Conservation (phyloP, 2,797 vertebrate genomes). For the Echeneis naucrates region DNA sequence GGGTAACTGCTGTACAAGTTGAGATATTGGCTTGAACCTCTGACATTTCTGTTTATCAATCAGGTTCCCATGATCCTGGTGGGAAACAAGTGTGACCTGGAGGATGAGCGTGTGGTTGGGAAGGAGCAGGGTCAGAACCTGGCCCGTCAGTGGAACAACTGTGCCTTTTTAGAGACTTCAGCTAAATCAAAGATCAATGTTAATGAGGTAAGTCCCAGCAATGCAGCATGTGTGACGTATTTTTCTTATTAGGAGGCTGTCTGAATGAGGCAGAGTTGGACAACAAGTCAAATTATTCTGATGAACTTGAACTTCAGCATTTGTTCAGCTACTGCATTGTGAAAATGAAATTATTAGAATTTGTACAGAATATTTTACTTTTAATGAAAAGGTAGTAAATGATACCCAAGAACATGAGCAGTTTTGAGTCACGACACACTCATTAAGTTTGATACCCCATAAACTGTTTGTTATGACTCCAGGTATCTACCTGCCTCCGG, state of each 20-base stretch:
- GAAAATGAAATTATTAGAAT: neutral
- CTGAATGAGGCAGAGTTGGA: neutral
- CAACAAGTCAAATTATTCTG: neutral
- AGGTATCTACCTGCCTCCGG: neutral
- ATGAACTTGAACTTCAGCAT: neutral
- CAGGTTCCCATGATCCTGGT: constrained; percentile 99
- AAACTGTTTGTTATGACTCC: neutral
- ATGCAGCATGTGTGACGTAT: neutral
- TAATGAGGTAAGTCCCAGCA: constrained; percentile 89
- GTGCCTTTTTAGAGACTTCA: constrained; percentile 99
- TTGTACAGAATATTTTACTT: neutral
- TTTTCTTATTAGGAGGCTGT: neutral
- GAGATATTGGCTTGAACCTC: neutral
- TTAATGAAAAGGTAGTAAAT: neutral
- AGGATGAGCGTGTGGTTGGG: constrained; percentile 97
- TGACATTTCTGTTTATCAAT: neutral
- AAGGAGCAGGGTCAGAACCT: constrained; percentile 99
- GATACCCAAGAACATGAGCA: neutral
- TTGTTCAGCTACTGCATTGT: neutral
- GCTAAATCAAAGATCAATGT: constrained; percentile 99
- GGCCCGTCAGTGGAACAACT: constrained; percentile 99
- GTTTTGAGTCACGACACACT: neutral
- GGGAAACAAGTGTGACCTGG: constrained; percentile 99
- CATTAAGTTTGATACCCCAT: neutral
- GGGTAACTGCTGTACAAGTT: neutral